phyloP scores from a whole-genome alignment of 1,140 invertebrate genomes.

The Leptinotarsa undecemlineata region DNA sequence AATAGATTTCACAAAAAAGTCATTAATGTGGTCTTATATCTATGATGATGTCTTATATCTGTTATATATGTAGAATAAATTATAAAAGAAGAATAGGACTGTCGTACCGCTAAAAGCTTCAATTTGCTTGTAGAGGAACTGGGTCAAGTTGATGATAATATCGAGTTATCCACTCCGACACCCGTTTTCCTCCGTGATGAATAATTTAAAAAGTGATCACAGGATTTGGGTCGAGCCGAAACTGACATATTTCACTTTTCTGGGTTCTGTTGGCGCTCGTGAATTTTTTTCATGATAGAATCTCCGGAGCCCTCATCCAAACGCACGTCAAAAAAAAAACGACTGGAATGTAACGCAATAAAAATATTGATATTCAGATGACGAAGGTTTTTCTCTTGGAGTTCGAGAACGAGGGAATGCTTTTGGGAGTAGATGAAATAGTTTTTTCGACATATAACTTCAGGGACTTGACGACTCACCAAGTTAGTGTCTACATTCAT shows the following conservation, averaged over 20 bases:
- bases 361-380: neutral
- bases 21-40: too few species aligned
- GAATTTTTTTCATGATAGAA: neutral
- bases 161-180: neutral
- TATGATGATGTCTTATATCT: too few species aligned
- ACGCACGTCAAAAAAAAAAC: neutral
- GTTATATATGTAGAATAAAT: too few species aligned
- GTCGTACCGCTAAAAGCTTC: too few species aligned
- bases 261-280: too few species aligned
- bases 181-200: neutral
- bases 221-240: neutral
- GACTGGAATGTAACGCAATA: constrained; percentile 1
- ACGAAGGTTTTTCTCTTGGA: neutral
- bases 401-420: neutral
- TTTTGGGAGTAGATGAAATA: neutral
- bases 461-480: neutral
- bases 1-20: too few species aligned
- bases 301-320: neutral
- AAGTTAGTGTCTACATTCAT: too few species aligned
- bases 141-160: neutral
- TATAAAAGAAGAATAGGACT: too few species aligned
- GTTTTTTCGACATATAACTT: neutral
- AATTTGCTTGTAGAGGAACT: too few species aligned
- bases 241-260: too few species aligned
- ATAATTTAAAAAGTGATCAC: neutral